Conservation (phyloP, 2,797 vertebrate species). For the Parauchenoglanis punctatus region DNA sequence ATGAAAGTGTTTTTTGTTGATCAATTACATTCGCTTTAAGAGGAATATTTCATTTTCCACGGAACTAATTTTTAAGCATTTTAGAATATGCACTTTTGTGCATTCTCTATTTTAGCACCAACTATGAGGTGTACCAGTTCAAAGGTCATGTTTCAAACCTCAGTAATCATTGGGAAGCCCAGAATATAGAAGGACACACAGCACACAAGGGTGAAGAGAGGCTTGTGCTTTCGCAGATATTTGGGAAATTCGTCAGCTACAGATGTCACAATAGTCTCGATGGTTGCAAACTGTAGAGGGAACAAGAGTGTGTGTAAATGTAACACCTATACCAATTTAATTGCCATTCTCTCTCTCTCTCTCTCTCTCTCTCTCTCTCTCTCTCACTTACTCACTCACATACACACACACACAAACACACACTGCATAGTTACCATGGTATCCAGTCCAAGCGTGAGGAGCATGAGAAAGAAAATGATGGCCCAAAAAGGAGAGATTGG, state of each 20-base stretch:
- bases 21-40: background rate
- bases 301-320: constrained; percentile 22
- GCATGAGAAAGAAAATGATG: constrained; percentile 98
- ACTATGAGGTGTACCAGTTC: background rate
- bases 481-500: constrained; percentile 97
- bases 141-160: constrained; percentile 74
- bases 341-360: background rate
- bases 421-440: constrained; percentile 86
- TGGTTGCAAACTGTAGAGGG: constrained; percentile 88
- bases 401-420: constrained; percentile 31
- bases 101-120: background rate
- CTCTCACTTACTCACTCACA: constrained; percentile 1
- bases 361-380: background rate
- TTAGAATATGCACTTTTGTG: too few species aligned
- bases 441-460: constrained; percentile 94
- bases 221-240: constrained; percentile 92
- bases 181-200: constrained; percentile 90
- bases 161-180: constrained; percentile 98
- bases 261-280: constrained; percentile 97
- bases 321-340: background rate
- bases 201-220: constrained; percentile 90
- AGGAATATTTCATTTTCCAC: background rate
- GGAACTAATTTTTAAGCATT: background rate
- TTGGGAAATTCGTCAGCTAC: constrained; percentile 96
- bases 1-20: background rate